These are phyloP conservation scores for Zaprionus lachaisei DNA, from an alignment of 1,140 invertebrate genomes.

Conservation along the genomic window DNA sequence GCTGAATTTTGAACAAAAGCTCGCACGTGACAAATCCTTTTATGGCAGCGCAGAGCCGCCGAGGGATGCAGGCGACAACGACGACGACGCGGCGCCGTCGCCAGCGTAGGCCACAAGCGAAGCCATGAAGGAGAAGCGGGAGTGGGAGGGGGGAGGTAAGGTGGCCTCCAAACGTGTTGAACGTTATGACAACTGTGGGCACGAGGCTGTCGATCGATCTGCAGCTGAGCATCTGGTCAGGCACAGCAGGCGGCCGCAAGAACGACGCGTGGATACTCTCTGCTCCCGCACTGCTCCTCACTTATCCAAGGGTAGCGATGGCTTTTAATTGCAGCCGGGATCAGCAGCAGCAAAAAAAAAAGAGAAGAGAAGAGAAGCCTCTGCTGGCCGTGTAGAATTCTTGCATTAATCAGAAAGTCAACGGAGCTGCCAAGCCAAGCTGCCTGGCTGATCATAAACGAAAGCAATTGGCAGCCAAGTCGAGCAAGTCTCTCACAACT, in stretches of 20 bases:
- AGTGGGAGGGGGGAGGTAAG: slow-evolving; percentile 4
- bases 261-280: slow-evolving; percentile 31
- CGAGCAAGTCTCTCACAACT: slow-evolving; percentile 21
- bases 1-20: slow-evolving; percentile 83
- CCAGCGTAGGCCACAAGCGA: slow-evolving; percentile 10
- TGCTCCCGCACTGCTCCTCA: background rate
- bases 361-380: slow-evolving; percentile 10
- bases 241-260: slow-evolving; percentile 61
- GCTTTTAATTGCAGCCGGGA: slow-evolving; percentile 67
- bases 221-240: slow-evolving; percentile 36
- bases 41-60: slow-evolving; percentile 72
- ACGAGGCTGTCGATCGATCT: slow-evolving; percentile 61
- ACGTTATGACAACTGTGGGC: slow-evolving; percentile 80
- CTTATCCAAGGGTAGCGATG: slow-evolving; percentile 59
- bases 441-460: slow-evolving; percentile 64
- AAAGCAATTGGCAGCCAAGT: slow-evolving; percentile 68
- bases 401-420: slow-evolving; percentile 83
- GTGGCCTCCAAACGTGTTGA: slow-evolving; percentile 69
- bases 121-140: background rate
- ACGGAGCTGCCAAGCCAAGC: slow-evolving; percentile 72
- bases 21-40: slow-evolving; percentile 85
- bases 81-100: slow-evolving; percentile 25
- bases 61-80: slow-evolving; percentile 20
- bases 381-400: slow-evolving; percentile 56
- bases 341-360: slow-evolving; percentile 15